These are phyloP conservation scores for Chrysocyon brachyurus DNA, from an alignment of 2,797 vertebrate genomes.

Conservation along the genomic window DNA sequence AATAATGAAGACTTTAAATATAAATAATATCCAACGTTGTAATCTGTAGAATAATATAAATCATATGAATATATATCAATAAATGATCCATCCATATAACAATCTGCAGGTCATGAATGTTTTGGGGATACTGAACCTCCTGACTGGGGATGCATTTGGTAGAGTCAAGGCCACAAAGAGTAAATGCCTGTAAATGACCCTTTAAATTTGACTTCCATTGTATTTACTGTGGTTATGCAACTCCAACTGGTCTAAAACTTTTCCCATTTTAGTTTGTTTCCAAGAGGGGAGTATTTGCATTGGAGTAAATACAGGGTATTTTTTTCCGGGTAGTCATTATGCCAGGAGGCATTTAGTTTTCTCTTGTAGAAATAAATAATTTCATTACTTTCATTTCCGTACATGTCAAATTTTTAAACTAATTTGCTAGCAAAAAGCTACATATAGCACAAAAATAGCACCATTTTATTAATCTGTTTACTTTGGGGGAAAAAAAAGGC, in stretches of 20 bases:
- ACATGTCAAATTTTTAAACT: conserved; percentile 21
- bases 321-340: background rate
- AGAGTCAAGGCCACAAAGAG: background rate
- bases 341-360: background rate
- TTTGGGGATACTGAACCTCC: background rate
- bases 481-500: background rate
- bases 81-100: background rate
- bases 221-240: conserved; percentile 27
- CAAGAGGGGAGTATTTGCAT: background rate
- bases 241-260: background rate
- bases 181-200: background rate
- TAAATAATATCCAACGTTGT: background rate
- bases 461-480: conserved; percentile 6
- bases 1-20: background rate
- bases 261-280: conserved; percentile 11
- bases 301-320: background rate
- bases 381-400: conserved; percentile 11
- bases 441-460: background rate
- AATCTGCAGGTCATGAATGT: background rate
- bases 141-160: background rate
- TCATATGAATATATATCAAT: background rate
- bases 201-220: conserved; percentile 15
- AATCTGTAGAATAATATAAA: background rate
- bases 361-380: conserved; percentile 25
- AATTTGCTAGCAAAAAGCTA: conserved; percentile 4